Evolutionary conservation across 1,140 invertebrate genomes (phyloP).

Genomic region (Pomacea maculata): DNA sequence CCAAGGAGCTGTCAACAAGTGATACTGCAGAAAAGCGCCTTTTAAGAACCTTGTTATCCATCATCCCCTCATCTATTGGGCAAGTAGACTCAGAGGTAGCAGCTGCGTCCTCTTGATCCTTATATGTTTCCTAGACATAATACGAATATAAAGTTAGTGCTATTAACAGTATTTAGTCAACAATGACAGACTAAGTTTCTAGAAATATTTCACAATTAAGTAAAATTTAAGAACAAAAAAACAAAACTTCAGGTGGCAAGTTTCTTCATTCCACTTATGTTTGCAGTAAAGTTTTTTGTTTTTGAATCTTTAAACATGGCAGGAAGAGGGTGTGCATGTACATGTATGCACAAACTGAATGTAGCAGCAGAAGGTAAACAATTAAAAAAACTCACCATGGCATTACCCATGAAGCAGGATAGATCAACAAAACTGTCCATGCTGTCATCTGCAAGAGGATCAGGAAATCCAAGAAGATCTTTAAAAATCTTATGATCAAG

Average conservation of each 20-base stretch:
- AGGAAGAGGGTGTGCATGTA: too few species aligned
- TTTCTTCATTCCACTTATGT: too few species aligned
- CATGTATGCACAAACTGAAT: too few species aligned
- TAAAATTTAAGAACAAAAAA: too few species aligned
- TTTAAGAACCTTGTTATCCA: background rate
- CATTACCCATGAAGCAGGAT: conserved; percentile 28
- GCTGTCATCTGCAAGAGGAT: conserved; percentile 38
- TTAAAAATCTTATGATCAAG: conserved; percentile 8
- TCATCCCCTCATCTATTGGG: background rate
- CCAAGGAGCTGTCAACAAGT: background rate
- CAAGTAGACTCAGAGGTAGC: background rate
- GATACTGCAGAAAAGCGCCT: conserved; percentile 10
- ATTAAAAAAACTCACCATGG: conserved; percentile 25
- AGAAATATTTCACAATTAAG: too few species aligned
- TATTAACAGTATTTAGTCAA: background rate
- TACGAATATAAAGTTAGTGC: background rate
- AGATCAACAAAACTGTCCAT: conserved; percentile 50
- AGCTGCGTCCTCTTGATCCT: background rate
- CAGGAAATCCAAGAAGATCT: conserved; percentile 1
- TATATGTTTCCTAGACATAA: conserved; percentile 21
- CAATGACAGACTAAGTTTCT: background rate
- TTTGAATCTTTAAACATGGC: too few species aligned
- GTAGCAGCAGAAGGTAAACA: background rate
- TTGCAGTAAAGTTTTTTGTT: too few species aligned
- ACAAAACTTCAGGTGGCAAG: too few species aligned